Base-by-base conservation (phyloP, 1,140 invertebrate species). In the Mycetomoellerius zeteki region DNA sequence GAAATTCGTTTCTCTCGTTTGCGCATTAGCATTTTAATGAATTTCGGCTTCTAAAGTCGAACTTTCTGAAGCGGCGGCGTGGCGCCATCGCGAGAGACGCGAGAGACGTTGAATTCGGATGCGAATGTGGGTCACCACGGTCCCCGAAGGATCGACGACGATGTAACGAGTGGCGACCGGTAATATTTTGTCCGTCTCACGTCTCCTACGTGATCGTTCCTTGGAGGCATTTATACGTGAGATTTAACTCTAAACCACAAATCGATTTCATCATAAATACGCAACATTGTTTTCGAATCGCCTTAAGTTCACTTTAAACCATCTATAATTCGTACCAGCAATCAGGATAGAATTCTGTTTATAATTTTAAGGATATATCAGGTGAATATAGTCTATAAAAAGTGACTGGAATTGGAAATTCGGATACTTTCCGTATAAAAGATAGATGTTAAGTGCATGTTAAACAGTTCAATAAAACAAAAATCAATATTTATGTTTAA, bases 1-100 rank as follows among this genome's bases (percentile, higher is more conserved):
- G 64, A 81, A 86, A 86, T 86, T 86, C 85, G 85, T 86, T 86
- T 86, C 85, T 86, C 85, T 78, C 85, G 76, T 77, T 86, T 54
- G 50, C 85, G 75, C 76, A 86, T 86, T 86, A 86, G 75, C 85
- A 86, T 86, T 86, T 86, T 86, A 86, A 86, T 86, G 85, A 81
- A 86, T 82, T 81, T 86, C 56, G 54, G n/a, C 52, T 86, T 60
- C 85, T 81, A 81, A 67, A 86, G 75, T 82, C n/a, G 33, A 86
- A 81, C 85, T 80, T 69, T 60, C 47, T 47, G 54, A 84, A 84
- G 73, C 27, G 69, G 14, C 67, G 16, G 54, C 37, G 60, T 16
- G 77, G 43, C 64, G 43, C 33, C 77, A 19, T 27, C 54, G 37
- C 54, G 24, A 54, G 77, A 50, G 58, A 43, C 50, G 19, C 56